Percentiles rank a stretch among this genome's conserved stretches.
phyloP scores from a whole-genome alignment of 37 sponge, comb jelly and placozoan species.

The Hormiphora californensis region DNA sequence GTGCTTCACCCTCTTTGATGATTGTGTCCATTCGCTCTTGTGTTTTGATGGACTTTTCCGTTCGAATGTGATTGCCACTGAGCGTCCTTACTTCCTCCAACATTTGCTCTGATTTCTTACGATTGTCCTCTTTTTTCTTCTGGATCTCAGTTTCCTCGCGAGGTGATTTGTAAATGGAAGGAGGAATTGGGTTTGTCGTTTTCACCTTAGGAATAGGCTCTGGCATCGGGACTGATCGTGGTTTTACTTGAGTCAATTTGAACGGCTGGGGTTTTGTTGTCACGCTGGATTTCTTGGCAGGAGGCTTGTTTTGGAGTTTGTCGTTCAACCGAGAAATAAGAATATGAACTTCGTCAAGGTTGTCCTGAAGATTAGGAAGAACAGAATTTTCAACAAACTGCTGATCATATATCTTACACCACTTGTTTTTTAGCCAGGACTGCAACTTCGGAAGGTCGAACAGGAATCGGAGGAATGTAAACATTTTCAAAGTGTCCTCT shows the following conservation, averaged over 20 bases:
- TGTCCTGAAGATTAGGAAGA: conserved; percentile 22
- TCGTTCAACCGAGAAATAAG: conserved; percentile 15
- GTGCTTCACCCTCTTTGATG: conserved; percentile 34
- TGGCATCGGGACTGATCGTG: conserved; percentile 68
- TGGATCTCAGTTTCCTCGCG: conserved; percentile 31
- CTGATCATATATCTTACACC: conserved; percentile 48
- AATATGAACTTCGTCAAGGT: neutral
- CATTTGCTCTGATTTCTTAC: conserved; percentile 31
- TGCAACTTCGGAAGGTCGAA: conserved; percentile 43
- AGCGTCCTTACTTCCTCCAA: conserved; percentile 3
- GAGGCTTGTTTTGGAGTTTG: conserved; percentile 32
- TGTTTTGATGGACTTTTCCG: conserved; percentile 30
- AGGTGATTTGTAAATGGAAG: conserved; percentile 51
- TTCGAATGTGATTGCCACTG: conserved; percentile 24
- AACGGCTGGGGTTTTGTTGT: conserved; percentile 69
- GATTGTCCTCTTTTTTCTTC: conserved; percentile 36
- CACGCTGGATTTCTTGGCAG: neutral
- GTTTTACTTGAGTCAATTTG: conserved; percentile 76
- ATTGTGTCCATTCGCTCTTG: conserved; percentile 33
- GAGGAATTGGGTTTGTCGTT: conserved; percentile 48
- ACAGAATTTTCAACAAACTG: conserved; percentile 25
- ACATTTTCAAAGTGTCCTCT: conserved; percentile 73
- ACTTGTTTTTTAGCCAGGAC: conserved; percentile 47
- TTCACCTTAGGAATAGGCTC: conserved; percentile 57
- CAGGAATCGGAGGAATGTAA: conserved; percentile 38